These are phyloP conservation scores for Periparus ater DNA, from an alignment of 2,797 vertebrate genomes.

Conservation along the genomic window DNA sequence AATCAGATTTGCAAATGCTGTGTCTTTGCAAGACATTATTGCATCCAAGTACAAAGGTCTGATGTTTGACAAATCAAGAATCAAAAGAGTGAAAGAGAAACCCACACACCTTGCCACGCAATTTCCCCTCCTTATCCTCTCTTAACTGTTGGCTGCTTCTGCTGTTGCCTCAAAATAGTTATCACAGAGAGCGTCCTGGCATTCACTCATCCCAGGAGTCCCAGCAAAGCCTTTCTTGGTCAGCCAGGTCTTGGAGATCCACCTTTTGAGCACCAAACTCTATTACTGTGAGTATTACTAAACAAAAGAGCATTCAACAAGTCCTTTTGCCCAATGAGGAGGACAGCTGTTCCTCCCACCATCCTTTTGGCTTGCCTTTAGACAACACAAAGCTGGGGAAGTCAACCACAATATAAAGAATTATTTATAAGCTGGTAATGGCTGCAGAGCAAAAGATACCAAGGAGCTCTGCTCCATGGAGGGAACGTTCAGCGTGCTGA, in stretches of 20 bases:
- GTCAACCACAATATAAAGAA: not conserved
- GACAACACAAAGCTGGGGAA: not conserved
- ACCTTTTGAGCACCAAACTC: not conserved
- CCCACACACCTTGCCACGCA: rapidly evolving
- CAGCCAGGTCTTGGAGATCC: not conserved
- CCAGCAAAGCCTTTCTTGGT: not conserved
- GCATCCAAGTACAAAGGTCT: not conserved
- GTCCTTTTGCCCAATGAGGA: not conserved
- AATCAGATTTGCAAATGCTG: not conserved
- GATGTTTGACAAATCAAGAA: not conserved
- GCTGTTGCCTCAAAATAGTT: not conserved
- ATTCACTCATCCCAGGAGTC: not conserved
- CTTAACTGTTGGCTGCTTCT: not conserved
- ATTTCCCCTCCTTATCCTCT: not conserved
- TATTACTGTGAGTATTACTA: not conserved
- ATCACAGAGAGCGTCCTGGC: not conserved
- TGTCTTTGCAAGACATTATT: not conserved
- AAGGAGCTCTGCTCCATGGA: not conserved
- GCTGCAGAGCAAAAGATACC: not conserved
- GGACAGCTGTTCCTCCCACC: not conserved
- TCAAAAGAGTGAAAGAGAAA: not conserved
- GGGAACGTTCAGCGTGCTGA: not conserved
- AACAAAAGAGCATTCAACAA: not conserved
- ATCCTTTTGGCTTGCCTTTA: not conserved
- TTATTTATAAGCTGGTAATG: not conserved